Conservation (phyloP, 2,888 invertebrate species). For the Arge pagana region DNA sequence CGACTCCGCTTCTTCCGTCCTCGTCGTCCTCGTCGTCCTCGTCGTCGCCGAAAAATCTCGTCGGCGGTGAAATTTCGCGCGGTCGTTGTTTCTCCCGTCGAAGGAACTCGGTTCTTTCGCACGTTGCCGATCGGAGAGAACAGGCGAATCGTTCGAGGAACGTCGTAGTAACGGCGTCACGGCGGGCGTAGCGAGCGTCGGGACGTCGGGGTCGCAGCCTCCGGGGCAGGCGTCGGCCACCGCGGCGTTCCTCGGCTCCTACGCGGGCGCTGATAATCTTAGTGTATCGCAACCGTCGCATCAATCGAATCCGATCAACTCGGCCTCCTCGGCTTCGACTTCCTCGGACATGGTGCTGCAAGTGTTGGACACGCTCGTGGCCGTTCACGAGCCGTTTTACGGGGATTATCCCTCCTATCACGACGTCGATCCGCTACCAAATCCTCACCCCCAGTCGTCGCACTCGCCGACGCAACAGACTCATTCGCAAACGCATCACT, state of each 20-base stretch:
- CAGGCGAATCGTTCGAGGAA: constrained; percentile 16
- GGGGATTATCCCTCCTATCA: constrained; percentile 64
- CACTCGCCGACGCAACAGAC: constrained; percentile 30
- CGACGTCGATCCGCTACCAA: constrained; percentile 47
- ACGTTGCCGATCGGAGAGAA: constrained; percentile 1
- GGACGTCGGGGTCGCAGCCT: constrained; percentile 54
- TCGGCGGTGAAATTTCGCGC: neutral
- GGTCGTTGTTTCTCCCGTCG: neutral
- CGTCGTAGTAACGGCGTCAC: constrained; percentile 46
- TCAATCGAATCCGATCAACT: constrained; percentile 28
- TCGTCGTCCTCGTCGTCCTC: too few species aligned
- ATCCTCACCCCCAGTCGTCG: constrained; percentile 36
- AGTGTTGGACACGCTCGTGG: constrained; percentile 67
- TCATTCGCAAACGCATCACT: constrained; percentile 41
- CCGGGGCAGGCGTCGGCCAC: constrained; percentile 50
- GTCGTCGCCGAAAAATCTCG: too few species aligned
- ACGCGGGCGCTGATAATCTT: constrained; percentile 34
- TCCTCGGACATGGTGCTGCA: constrained; percentile 76
- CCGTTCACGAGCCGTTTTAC: constrained; percentile 74
- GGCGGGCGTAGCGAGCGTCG: constrained; percentile 57
- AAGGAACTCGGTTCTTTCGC: neutral
- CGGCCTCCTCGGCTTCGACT: constrained; percentile 59
- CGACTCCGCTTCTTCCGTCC: constrained; percentile 7
- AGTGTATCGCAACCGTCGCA: constrained; percentile 29
- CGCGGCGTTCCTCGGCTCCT: constrained; percentile 42